These are phyloP conservation scores for Archocentrus centrarchus DNA, from an alignment of 2,113 vertebrate genomes.

Conservation along the genomic window DNA sequence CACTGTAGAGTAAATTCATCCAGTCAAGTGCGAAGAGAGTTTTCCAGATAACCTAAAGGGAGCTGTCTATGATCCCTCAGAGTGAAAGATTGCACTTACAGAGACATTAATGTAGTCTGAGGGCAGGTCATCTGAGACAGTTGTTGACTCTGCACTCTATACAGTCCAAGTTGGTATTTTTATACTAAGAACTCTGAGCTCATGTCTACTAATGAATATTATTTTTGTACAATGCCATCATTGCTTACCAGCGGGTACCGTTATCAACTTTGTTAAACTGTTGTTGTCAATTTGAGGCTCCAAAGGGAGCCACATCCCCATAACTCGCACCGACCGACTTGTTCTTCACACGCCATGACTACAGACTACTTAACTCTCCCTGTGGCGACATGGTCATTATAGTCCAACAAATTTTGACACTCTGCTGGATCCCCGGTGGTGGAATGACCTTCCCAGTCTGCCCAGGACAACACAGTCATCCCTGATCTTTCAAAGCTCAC, in stretches of 20 bases:
- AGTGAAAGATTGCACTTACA: neutral
- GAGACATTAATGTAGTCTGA: neutral
- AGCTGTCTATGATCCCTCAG: neutral
- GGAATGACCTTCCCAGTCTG: constrained; percentile 37
- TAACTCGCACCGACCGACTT: constrained; percentile 13
- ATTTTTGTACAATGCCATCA: neutral
- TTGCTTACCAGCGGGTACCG: neutral
- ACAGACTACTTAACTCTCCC: constrained; percentile 34
- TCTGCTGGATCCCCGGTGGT: constrained; percentile 14
- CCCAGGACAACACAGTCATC: neutral
- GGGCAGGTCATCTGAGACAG: neutral
- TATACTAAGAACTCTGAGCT: constrained; percentile 10
- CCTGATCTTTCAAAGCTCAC: neutral
- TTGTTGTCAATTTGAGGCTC: neutral
- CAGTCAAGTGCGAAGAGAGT: neutral
- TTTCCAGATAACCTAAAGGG: neutral
- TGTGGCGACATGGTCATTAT: constrained; percentile 38
- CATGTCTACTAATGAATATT: neutral
- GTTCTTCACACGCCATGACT: constrained; percentile 35
- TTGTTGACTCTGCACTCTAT: neutral
- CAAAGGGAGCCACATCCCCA: constrained; percentile 10
- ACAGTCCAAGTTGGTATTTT: neutral
- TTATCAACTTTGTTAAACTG: constrained; percentile 7
- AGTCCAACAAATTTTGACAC: constrained; percentile 21
- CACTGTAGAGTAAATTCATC: neutral